Evolutionary conservation across 2,888 invertebrate species (phyloP), one percentile per base, ranked within the genome.

Genomic region (Drosophila aldrichi): DNA sequence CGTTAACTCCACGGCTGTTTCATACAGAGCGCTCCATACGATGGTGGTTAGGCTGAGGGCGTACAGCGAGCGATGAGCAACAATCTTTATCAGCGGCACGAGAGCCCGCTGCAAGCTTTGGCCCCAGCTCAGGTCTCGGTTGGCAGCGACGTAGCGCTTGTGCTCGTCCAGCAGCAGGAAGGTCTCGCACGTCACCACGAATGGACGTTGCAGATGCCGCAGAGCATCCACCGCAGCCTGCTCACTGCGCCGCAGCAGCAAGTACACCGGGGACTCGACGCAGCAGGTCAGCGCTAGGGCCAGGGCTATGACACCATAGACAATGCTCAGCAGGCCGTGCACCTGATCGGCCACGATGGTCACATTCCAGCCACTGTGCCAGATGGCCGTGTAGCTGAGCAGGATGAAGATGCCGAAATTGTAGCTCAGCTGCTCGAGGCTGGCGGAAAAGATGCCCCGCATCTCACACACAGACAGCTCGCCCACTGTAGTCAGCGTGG

Each of bases 231-330:
- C 72, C 0, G 92, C 91, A n/a, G 70, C 65, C 43, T 82, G 75
- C 36, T 92, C 92, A 10, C 85, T 79, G 36, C 74, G 67, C 2
- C 76, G 82, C 38, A 82, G 51, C 43, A 92, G 69, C 52, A 84
- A 70, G 38, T 78, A 89, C 1, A 91, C 72, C 0, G 92, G 91
- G 0, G 93, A 91, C 71, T 92, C 93, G 10, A 91, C 70, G 16
- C 88, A 77, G 9, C 82, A 56, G 1, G 78, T 72, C 0, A 73
- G 62, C 2, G 82, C 76, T 29, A 81, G 25, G 12, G 81, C 48
- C 16, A 91, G 44, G 0, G 86, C 81, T 1, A 81, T 32, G 0
- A 82, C 51, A 3, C 91, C 91, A 25, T 68, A 81, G 16, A 89
- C 12, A 8, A 91, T 74, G 49, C 74, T 77, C 3, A 91, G 59